phyloP scores from a whole-genome alignment of 2,888 invertebrate genomes.

The Drosophila kanekoi region DNA sequence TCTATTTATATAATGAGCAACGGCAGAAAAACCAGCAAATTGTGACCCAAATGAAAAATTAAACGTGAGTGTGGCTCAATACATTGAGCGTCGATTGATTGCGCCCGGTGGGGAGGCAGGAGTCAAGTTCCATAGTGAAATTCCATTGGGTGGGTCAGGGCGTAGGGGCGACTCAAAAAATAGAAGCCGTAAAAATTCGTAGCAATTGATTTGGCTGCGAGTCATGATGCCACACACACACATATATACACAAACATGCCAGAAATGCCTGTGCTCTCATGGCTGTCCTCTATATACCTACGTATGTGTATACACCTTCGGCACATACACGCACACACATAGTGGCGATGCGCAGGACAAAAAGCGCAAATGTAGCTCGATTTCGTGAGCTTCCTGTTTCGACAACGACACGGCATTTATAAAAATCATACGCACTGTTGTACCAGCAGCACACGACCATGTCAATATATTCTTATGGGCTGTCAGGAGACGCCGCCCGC shows the following conservation, averaged over 20 bases:
- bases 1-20: slow-evolving; percentile 70
- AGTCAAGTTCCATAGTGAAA: slow-evolving; percentile 34
- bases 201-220: slow-evolving; percentile 69
- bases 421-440: slow-evolving; percentile 79
- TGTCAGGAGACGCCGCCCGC: slow-evolving; percentile 53
- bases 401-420: slow-evolving; percentile 75
- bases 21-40: slow-evolving; percentile 29
- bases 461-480: slow-evolving; percentile 76
- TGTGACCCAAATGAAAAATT: slow-evolving; percentile 44
- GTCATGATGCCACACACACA: slow-evolving; percentile 48
- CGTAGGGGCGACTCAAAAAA: slow-evolving; percentile 53
- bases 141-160: slow-evolving; percentile 23
- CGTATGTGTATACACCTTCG: slow-evolving; percentile 16
- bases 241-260: neutral
- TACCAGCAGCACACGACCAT: slow-evolving; percentile 67
- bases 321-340: slow-evolving; percentile 26
- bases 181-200: slow-evolving; percentile 74
- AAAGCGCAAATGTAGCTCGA: slow-evolving; percentile 67
- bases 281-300: neutral
- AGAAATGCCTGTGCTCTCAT: slow-evolving; percentile 8
- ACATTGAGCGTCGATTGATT: slow-evolving; percentile 35
- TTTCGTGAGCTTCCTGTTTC: slow-evolving; percentile 73
- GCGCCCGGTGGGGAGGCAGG: neutral
- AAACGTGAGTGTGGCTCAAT: slow-evolving; percentile 16
- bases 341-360: slow-evolving; percentile 28